These are phyloP conservation scores for Reinhardtius hippoglossoides DNA, from an alignment of 2,113 vertebrate species.

Conservation along the genomic window DNA sequence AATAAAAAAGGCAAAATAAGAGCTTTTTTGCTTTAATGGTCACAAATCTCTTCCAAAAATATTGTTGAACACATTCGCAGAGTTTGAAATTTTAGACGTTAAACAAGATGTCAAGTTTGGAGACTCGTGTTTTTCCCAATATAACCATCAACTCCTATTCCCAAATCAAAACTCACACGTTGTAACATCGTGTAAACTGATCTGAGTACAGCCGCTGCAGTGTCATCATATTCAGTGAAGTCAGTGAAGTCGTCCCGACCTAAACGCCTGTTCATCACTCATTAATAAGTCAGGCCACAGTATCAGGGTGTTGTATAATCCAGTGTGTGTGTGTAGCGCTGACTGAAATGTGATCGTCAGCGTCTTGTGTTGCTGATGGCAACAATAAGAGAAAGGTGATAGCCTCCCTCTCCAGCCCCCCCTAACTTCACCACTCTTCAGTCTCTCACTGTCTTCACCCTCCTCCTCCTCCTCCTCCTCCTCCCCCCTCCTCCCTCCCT, in stretches of 20 bases:
- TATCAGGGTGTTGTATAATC: conserved; percentile 59
- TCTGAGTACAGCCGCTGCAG: not conserved
- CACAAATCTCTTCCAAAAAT: not conserved
- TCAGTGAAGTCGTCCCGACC: conserved; percentile 15
- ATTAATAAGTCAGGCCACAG: conserved; percentile 73
- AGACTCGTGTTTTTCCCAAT: no score
- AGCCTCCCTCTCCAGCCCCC: conserved; percentile 15
- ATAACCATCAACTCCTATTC: no score
- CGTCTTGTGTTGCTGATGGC: conserved; percentile 43
- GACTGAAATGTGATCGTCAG: conserved; percentile 62
- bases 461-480: not conserved
- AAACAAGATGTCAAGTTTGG: not conserved
- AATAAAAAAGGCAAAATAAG: no score
- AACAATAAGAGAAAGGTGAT: conserved; percentile 52
- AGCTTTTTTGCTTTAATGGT: not conserved
- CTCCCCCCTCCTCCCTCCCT: not conserved
- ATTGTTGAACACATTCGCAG: not conserved
- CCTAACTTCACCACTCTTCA: conserved; percentile 28
- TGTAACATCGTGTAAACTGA: not conserved
- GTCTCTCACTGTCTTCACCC: not conserved
- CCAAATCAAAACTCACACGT: not conserved
- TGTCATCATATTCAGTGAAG: not conserved
- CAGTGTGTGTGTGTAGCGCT: conserved; percentile 38
- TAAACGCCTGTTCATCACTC: conserved; percentile 55
- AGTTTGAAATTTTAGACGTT: not conserved